Evolutionary conservation across 2,797 vertebrate genomes (phyloP), one percentile per base, ranked within the genome.

Genomic region (Melanotaenia nigrans): DNA sequence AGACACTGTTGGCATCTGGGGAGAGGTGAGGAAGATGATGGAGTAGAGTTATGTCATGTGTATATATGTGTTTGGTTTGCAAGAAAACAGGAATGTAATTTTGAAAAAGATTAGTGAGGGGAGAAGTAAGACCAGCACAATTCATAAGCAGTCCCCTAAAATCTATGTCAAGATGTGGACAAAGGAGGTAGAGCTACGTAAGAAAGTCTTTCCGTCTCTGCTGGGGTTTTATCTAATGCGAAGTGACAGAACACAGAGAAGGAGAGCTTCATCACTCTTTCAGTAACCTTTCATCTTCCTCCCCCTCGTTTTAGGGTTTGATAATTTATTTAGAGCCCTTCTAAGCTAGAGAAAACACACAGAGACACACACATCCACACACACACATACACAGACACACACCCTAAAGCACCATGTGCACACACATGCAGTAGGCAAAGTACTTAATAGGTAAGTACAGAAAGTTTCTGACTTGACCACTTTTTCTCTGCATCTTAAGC

Each of bases 1-100:
- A 77, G 97, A 99, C 85, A 99, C 97, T 0, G 97, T 99, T 0
- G 98, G 98, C 89, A 98, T 99, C 68, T 99, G 98, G 98, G 97
- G 97, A 93, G 97, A 99, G 96, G 98, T 99, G 89, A 94, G 94
- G 64, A 22, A 0, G 45, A n/a, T 20, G 24, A 28, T 8, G 13
- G 5, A 7, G 42, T 5, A 11, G n/a, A 11, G 8, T 16, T 20
- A 22, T 1, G 11, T 2, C 54, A 22, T 45, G 22, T 32, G n/a
- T 40, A 32, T 62, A 7, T 1, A 3, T 45, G 10, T 49, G 33
- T 66, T 56, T 3, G 51, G 33, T 73, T 36, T 53, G 14, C 28
- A 32, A n/a, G 47, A 55, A 68, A n/a, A 6, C 13, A 61, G n/a
- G 22, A 38, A 11, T 6, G 53, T 20, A 13, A 65, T 60, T 69